Percentiles rank a stretch among this genome's conserved stretches.
phyloP scores from a whole-genome alignment of 2,888 invertebrate species.

The Tachina lurida region DNA sequence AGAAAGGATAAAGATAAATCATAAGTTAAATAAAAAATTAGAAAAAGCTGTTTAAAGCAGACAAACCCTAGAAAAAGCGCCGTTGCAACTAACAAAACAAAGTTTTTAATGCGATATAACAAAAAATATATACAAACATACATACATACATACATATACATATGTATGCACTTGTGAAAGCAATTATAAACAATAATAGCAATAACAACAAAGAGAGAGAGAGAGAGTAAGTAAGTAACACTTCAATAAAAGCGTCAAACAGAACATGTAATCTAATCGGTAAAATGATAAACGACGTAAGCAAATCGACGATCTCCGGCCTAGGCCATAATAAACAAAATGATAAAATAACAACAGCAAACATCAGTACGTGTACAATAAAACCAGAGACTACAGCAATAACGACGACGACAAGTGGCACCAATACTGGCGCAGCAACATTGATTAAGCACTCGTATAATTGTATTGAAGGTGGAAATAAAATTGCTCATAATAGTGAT shows the following conservation, averaged over 20 bases:
- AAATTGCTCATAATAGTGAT: constrained; percentile 29
- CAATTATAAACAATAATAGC: constrained; percentile 50
- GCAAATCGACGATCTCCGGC: constrained; percentile 65
- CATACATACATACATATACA: no score
- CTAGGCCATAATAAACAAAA: constrained; percentile 51
- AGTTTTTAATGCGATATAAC: constrained; percentile 26
- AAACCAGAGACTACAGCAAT: constrained; percentile 6
- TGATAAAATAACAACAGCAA: constrained; percentile 35
- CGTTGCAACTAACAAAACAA: constrained; percentile 20
- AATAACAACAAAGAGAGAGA: constrained; percentile 32
- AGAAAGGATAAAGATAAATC: background rate
- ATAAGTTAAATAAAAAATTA: constrained; percentile 14
- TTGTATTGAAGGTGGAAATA: constrained; percentile 57
- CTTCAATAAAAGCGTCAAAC: constrained; percentile 67
- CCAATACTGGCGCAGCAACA: constrained; percentile 28
- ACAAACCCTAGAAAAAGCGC: background rate
- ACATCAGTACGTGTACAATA: background rate
- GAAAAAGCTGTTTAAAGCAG: background rate
- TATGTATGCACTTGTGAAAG: constrained; percentile 22
- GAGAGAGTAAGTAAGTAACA: constrained; percentile 35
- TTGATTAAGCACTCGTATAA: constrained; percentile 40
- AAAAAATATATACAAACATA: constrained; percentile 19
- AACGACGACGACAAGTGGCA: constrained; percentile 8
- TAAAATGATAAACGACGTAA: constrained; percentile 73
- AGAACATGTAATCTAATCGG: constrained; percentile 72